Evolutionary conservation across 2,113 vertebrate species (phyloP), one percentile per base, ranked within the genome.

Genomic region (Pithys albifrons): DNA sequence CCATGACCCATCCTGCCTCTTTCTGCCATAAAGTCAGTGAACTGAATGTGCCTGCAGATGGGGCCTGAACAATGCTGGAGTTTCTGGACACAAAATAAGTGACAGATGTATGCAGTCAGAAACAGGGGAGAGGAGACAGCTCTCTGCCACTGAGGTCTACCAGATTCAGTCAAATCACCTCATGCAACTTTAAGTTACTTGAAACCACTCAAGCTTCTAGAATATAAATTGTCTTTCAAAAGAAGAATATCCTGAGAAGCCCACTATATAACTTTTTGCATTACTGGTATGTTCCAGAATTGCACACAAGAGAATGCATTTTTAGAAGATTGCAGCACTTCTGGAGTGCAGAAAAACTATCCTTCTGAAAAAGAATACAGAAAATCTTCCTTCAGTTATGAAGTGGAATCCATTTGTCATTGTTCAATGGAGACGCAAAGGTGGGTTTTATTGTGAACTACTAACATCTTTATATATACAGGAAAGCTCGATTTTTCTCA

Each of bases 351-450:
- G 35, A 51, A 82, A 83, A 83, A 46, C 9, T 37, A 64, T 24
- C n/a, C 16, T 27, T 51, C 72, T 71, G 48, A 86, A 65, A 72
- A 93, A 85, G 20, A 54, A 72, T 29, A 80, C 4, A 49, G 48
- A 83, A 85, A 51, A n/a, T 55, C 54, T 88, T 31, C 37, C 39
- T 61, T 12, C 7, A 69, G 29, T 64, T 81, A 75, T 48, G 39
- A 87, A 82, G 84, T 39, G 15, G 46, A 64, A 88, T 15, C 58
- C 37, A 52, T 74, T 83, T 1, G 4, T 31, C 85, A 80, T 19
- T 73, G n/a, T 22, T 91, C 79, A 80, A 12, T 51, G 35, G 52
- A 88, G n/a, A 95, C 49, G 61, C 72, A 96, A 89, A 95, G 55
- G 16, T 79, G 49, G 0, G 13, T 51, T 93, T 86, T 54, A 74